phyloP scores from a whole-genome alignment of 2,113 vertebrate genomes.

The Leptocoma aspasia region DNA sequence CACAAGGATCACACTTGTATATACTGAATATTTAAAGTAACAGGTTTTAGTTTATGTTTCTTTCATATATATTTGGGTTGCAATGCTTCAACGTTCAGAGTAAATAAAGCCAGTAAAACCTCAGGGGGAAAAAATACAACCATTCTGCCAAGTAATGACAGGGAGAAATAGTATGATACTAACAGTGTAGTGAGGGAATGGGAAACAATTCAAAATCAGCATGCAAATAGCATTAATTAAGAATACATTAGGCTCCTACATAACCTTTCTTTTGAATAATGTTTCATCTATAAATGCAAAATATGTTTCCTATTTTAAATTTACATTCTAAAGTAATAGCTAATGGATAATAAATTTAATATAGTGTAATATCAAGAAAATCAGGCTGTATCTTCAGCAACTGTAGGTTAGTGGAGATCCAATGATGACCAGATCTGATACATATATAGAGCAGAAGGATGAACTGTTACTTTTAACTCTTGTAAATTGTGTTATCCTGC shows the following conservation, averaged over 20 bases:
- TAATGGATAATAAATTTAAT: neutral
- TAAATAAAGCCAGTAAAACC: neutral
- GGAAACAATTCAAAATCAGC: neutral
- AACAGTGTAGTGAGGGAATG: neutral
- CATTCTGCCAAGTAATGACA: neutral
- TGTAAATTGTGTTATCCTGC: neutral
- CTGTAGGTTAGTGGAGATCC: neutral
- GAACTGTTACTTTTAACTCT: neutral
- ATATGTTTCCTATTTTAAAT: neutral
- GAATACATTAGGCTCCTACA: accelerated
- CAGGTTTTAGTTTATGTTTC: neutral
- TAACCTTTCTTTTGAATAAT: neutral
- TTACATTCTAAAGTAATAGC: neutral
- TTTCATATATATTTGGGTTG: neutral
- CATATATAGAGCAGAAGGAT: neutral
- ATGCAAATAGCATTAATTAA: neutral
- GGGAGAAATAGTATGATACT: neutral
- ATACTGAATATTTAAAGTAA: neutral
- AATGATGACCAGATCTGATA: neutral
- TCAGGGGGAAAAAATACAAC: neutral
- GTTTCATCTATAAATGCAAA: neutral
- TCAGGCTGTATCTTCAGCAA: neutral
- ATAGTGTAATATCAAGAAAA: neutral
- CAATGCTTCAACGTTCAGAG: neutral
- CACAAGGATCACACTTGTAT: neutral